phyloP scores from a whole-genome alignment of 2,113 vertebrate genomes.

The Chloropsis hardwickii region DNA sequence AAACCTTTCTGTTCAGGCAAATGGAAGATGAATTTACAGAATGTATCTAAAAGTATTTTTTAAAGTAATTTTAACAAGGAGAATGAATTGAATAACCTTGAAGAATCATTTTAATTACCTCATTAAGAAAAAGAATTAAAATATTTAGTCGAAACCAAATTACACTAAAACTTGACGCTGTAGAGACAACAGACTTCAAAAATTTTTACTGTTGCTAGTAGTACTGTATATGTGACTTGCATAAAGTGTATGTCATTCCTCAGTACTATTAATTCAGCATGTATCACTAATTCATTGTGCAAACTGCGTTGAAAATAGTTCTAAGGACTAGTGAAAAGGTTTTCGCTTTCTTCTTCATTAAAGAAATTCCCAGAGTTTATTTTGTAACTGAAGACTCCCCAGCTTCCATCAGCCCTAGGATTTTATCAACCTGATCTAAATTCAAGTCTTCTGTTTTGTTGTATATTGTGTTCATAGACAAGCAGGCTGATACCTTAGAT shows the following conservation, averaged over 20 bases:
- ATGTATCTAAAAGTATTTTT: not conserved
- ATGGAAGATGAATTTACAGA: not conserved
- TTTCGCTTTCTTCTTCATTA: not conserved
- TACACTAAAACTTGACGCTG: not conserved
- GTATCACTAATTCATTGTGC: not conserved
- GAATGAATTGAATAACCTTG: not conserved
- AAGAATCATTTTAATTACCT: not conserved
- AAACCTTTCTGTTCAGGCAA: not conserved
- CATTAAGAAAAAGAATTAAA: not conserved
- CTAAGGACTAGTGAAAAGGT: not conserved
- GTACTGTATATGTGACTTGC: not conserved
- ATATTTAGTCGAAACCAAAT: not conserved
- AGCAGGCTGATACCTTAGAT: slow-evolving; percentile 19
- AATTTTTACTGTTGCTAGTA: not conserved
- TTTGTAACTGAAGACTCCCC: not conserved
- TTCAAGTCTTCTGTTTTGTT: not conserved
- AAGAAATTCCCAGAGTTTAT: not conserved
- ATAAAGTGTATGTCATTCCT: not conserved
- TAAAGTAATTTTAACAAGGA: not conserved
- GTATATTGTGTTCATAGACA: not conserved
- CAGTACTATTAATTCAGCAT: not conserved
- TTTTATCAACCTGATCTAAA: not conserved
- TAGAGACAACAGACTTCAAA: not conserved
- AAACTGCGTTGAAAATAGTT: not conserved
- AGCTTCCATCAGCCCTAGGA: not conserved